These are phyloP conservation scores for Drosophila multiciliata DNA, from an alignment of 2,888 invertebrate genomes.

Conservation along the genomic window DNA sequence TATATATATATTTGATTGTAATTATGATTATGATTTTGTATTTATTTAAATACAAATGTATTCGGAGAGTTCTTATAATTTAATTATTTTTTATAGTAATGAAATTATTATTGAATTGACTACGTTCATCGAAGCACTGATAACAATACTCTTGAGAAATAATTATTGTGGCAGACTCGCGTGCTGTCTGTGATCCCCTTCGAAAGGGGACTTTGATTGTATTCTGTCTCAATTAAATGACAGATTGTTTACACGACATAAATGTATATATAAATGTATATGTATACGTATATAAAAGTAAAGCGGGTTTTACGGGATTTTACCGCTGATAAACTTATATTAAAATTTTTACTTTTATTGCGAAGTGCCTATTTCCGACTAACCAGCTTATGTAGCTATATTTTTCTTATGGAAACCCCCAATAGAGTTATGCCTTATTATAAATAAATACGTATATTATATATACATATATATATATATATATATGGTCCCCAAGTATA, in stretches of 20 bases:
- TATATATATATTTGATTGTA: not conserved
- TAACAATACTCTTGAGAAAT: slow-evolving; percentile 29
- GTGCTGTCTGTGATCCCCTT: not conserved
- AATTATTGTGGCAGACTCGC: slow-evolving; percentile 15
- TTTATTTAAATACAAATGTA: slow-evolving; percentile 6
- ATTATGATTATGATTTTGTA: not conserved
- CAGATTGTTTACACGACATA: slow-evolving; percentile 10
- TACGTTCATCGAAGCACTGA: slow-evolving; percentile 12
- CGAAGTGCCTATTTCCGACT: slow-evolving; percentile 9
- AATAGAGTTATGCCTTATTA: slow-evolving; percentile 9
- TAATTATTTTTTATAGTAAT: slow-evolving; percentile 8
- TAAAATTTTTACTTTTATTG: slow-evolving; percentile 46
- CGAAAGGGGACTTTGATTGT: slow-evolving; percentile 11
- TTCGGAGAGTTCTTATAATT: slow-evolving; percentile 4
- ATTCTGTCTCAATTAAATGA: slow-evolving; percentile 7
- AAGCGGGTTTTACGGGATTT: slow-evolving; percentile 44
- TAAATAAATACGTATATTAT: slow-evolving; percentile 14
- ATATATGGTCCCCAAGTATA: not conserved
- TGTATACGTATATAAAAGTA: not conserved
- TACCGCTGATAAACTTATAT: slow-evolving; percentile 25
- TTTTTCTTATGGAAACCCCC: slow-evolving; percentile 15
- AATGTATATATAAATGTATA: not conserved
- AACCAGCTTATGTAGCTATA: slow-evolving; percentile 33
- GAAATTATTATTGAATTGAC: slow-evolving; percentile 6
- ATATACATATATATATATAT: slow-evolving; percentile 14